Base-by-base conservation (phyloP, 2,888 invertebrate species). In the Coleophora flavipennella region DNA sequence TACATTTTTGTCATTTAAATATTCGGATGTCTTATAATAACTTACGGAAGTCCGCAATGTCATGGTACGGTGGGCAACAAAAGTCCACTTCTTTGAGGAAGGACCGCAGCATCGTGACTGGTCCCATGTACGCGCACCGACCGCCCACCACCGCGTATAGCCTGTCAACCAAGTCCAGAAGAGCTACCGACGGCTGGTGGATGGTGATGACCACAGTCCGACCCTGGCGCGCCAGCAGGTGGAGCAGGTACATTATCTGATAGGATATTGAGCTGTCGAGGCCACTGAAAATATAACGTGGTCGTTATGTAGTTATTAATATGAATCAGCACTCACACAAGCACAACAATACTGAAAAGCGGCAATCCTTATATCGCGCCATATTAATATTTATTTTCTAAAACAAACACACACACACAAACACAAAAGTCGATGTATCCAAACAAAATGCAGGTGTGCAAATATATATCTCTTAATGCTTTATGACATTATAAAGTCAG, bases 1-100 rank as follows among this genome's bases (percentile, higher is more conserved):
- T n/a, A n/a, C n/a, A n/a, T n/a, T n/a, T n/a, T 6, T 20, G 20
- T 20, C 20, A 20, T 20, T 20, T n/a, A n/a, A n/a, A n/a, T n/a
- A n/a, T n/a, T n/a, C n/a, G 1, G 29, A 29, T n/a, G 10, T n/a
- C n/a, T 29, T 14, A n/a, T n/a, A 1, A 44, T 2, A 53, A 86
- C 90, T 90, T 77, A 95, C 95, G 86, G 76, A 91, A 96, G 73
- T 96, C 96, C 11, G 95, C 93, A 31, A 96, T 95, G 78, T 96
- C 96, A 70, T 97, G 95, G 60, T 93, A 94, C 11, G 91, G 88
- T 0, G 96, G 97, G 70, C 97, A 97, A 25, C 86, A 79, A 10
- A 96, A 78, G 48, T 89, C 88, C 42, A 91, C 79, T 46, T 88
- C 87, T 37, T 87, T 85, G 44, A 97, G 77, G 79, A 91, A 97